These are phyloP conservation scores for Cherax quadricarinatus DNA, from an alignment of 1,140 invertebrate species.

Conservation along the genomic window DNA sequence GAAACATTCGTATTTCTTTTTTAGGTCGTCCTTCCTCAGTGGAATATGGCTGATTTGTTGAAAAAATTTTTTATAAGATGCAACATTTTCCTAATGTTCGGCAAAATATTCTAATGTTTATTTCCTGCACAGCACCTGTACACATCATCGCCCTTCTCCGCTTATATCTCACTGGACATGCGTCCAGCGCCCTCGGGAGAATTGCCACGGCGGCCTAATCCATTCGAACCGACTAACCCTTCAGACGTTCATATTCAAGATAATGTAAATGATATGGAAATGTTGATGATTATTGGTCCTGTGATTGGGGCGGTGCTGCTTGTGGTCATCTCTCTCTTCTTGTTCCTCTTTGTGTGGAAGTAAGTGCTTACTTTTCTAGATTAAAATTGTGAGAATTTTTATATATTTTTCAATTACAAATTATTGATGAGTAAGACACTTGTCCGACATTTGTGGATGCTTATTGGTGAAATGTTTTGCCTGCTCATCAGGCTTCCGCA, in stretches of 20 bases:
- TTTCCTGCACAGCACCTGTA: constrained; percentile 84
- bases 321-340: constrained; percentile 77
- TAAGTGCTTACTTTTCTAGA: constrained; percentile 70
- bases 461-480: neutral
- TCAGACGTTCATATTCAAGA: constrained; percentile 84
- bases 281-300: constrained; percentile 86
- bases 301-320: constrained; percentile 78
- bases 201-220: constrained; percentile 89
- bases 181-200: constrained; percentile 90
- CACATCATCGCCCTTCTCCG: constrained; percentile 96
- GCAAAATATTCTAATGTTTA: neutral
- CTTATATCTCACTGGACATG: constrained; percentile 91
- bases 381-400: neutral
- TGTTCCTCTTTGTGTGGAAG: constrained; percentile 77
- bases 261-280: constrained; percentile 83
- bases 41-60: no score
- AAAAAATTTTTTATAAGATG: no score
- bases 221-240: constrained; percentile 85
- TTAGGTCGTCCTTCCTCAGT: no score
- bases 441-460: neutral
- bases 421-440: neutral
- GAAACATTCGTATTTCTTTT: no score
- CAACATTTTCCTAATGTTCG: no score
- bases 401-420: neutral
- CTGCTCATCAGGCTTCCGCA: neutral